These are phyloP conservation scores for Sphaeridia pumilis DNA, from an alignment of 2,888 invertebrate species.

Conservation along the genomic window DNA sequence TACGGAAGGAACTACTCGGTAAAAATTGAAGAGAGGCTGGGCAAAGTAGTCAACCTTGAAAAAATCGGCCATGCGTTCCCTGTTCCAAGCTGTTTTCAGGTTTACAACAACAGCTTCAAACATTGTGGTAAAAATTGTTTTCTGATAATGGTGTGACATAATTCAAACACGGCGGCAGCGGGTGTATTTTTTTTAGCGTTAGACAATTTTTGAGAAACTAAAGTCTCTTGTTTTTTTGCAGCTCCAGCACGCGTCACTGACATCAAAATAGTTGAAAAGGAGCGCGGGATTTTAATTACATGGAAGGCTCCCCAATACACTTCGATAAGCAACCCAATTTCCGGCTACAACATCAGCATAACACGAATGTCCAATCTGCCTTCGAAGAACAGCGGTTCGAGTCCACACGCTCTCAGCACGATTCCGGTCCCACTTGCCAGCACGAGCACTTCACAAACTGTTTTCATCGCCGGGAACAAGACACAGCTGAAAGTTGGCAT, in stretches of 20 bases:
- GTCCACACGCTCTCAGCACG: neutral
- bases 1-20: conserved; percentile 17
- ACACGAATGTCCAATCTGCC: conserved; percentile 5
- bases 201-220: neutral
- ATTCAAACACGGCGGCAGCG: neutral
- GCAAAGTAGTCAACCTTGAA: neutral
- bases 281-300: conserved; percentile 12
- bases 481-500: conserved; percentile 9
- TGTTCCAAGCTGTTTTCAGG: conserved; percentile 21
- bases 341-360: conserved; percentile 19
- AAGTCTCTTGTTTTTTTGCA: conserved; percentile 9
- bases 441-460: too few relatives aligned
- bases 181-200: neutral
- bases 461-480: conserved; percentile 15
- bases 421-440: conserved; percentile 9
- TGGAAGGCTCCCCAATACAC: conserved; percentile 22
- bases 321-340: conserved; percentile 11
- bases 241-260: conserved; percentile 23
- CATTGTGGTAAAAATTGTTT: conserved; percentile 29
- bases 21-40: conserved; percentile 18
- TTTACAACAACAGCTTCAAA: conserved; percentile 17
- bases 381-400: neutral
- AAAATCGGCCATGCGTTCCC: too few relatives aligned
- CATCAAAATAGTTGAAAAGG: conserved; percentile 14
- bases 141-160: neutral